Conservation (phyloP, 2,888 invertebrate species). For the Merodon equestris region DNA sequence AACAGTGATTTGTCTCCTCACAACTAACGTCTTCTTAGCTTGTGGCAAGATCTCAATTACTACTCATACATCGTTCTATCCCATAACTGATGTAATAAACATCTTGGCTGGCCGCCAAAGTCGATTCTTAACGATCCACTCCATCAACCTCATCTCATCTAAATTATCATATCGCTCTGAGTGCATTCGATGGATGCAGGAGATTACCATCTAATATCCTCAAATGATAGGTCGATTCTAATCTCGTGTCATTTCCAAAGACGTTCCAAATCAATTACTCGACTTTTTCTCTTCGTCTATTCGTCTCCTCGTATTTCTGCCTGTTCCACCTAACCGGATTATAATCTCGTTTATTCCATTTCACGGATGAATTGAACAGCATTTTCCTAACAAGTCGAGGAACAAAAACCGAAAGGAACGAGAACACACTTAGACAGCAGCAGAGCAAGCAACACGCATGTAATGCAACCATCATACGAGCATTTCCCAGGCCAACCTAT, state of each 20-base stretch:
- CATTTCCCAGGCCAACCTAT: slow-evolving; percentile 47
- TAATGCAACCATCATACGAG: slow-evolving; percentile 3
- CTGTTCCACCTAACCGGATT: slow-evolving; percentile 51
- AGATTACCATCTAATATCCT: slow-evolving; percentile 12
- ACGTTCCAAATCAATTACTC: slow-evolving; percentile 58
- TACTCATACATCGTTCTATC: too few relatives aligned
- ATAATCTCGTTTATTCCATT: slow-evolving; percentile 60
- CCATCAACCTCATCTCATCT: not conserved
- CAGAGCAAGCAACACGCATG: slow-evolving; percentile 27
- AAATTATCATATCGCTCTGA: slow-evolving; percentile 3
- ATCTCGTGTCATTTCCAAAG: slow-evolving; percentile 63
- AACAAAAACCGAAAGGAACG: slow-evolving; percentile 4
- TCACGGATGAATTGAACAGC: slow-evolving; percentile 57
- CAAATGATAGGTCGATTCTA: slow-evolving; percentile 51
- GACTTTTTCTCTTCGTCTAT: not conserved
- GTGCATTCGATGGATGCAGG: not conserved
- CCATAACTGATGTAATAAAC: too few relatives aligned
- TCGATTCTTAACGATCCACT: too few relatives aligned
- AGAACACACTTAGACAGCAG: slow-evolving; percentile 6
- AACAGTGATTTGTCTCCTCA: too few relatives aligned
- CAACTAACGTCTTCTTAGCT: too few relatives aligned
- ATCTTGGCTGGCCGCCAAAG: too few relatives aligned
- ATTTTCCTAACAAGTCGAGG: slow-evolving; percentile 23
- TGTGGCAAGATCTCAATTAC: too few relatives aligned
- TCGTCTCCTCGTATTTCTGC: not conserved